Conservation (phyloP, 2,113 vertebrate species). For the Azemiops feae region DNA sequence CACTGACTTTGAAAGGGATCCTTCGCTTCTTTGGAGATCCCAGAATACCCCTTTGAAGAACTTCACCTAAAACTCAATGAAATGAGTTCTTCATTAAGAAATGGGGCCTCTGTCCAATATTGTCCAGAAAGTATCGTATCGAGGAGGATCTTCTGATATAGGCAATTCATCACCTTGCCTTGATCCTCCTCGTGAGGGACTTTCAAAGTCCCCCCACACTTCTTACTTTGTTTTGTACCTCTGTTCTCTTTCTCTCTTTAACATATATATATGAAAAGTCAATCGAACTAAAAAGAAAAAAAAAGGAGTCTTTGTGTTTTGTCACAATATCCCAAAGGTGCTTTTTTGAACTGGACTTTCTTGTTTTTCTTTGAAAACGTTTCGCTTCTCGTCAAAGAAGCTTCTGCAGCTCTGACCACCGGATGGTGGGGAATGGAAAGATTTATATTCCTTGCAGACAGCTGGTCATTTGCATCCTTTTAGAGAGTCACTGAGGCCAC, state of each 20-base stretch:
- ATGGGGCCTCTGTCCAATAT: background rate
- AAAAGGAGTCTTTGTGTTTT: no score
- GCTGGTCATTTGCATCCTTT: no score
- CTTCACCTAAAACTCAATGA: background rate
- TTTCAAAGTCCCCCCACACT: background rate
- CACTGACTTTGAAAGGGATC: background rate
- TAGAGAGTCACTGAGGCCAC: no score
- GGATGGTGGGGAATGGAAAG: no score
- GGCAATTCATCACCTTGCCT: background rate
- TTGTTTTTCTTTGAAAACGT: no score
- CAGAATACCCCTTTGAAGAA: background rate
- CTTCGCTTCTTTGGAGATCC: background rate
- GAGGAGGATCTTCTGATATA: background rate
- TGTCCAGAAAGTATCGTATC: background rate
- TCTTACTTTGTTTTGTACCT: background rate
- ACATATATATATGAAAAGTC: background rate
- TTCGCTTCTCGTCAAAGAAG: no score
- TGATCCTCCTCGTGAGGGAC: background rate
- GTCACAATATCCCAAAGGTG: no score
- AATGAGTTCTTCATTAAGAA: background rate
- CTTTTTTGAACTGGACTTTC: no score
- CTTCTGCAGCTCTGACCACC: no score
- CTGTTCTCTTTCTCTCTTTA: background rate
- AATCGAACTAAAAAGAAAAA: background rate
- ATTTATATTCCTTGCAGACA: no score